Percentiles rank a stretch among this genome's conserved stretches.
These are phyloP conservation scores for Emys orbicularis DNA, from an alignment of 2,797 vertebrate species.

Conservation along the genomic window DNA sequence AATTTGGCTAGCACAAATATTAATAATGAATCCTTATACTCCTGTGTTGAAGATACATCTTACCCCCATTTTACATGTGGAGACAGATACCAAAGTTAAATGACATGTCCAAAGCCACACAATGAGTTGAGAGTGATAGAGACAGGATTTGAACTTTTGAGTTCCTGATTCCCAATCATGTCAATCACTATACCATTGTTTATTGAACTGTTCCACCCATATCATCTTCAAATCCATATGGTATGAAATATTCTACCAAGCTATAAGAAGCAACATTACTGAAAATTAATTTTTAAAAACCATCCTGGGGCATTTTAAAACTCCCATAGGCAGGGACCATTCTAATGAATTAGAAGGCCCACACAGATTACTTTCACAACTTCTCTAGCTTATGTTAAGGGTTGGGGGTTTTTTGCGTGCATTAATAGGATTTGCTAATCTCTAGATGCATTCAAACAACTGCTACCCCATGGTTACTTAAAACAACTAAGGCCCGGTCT, in stretches of 20 bases:
- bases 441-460: not conserved
- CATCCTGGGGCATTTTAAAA: not conserved
- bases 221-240: not conserved
- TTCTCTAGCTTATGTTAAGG: not conserved
- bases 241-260: not conserved
- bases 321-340: not conserved
- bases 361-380: not conserved
- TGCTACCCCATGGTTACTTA: not conserved
- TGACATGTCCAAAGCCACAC: not conserved
- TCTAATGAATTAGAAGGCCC: not conserved
- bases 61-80: not conserved
- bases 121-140: fast-evolving
- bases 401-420: not conserved
- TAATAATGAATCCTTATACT: not conserved
- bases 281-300: not conserved
- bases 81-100: not conserved
- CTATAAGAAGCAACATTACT: not conserved
- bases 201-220: not conserved
- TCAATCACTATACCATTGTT: not conserved
- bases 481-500: not conserved
- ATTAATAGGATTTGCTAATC: not conserved
- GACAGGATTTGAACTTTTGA: not conserved
- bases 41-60: not conserved
- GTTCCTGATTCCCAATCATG: not conserved
- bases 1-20: not conserved